Evolutionary conservation across 2,888 invertebrate genomes (phyloP).

Genomic region (Diogma glabrata): DNA sequence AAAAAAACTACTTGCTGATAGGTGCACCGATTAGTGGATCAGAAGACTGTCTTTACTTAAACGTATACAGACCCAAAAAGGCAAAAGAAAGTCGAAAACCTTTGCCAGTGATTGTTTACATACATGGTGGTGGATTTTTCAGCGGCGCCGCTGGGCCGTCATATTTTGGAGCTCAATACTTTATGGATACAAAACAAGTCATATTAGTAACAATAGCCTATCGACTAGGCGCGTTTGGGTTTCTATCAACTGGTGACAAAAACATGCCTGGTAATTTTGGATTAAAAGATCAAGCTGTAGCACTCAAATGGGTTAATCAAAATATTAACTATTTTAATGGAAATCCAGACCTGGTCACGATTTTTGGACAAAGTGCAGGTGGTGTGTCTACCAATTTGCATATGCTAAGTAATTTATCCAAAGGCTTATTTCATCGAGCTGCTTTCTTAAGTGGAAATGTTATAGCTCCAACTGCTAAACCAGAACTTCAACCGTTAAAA

Average conservation of each 20-base stretch:
- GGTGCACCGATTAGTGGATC: neutral
- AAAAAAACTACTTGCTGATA: conserved; percentile 34
- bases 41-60: neutral
- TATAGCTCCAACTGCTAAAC: neutral
- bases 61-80: neutral
- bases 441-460: neutral
- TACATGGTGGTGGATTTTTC: conserved; percentile 43
- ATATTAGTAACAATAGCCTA: conserved; percentile 40
- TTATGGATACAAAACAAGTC: conserved; percentile 39
- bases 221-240: conserved; percentile 30
- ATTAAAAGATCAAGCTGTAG: conserved; percentile 20
- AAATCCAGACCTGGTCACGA: neutral
- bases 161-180: conserved; percentile 39
- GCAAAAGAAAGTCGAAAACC: conserved; percentile 21
- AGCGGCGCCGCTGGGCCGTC: conserved; percentile 36
- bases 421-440: conserved; percentile 1
- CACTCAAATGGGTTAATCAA: conserved; percentile 38
- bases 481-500: conserved; percentile 22
- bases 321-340: conserved; percentile 33
- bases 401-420: conserved; percentile 17
- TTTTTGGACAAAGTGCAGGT: conserved; percentile 35
- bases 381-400: conserved; percentile 30
- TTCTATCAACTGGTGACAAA: conserved; percentile 3
- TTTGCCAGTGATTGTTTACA: conserved; percentile 42
- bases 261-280: neutral